phyloP scores from a whole-genome alignment of 2,113 vertebrate genomes.

The Corythoichthys intestinalis region DNA sequence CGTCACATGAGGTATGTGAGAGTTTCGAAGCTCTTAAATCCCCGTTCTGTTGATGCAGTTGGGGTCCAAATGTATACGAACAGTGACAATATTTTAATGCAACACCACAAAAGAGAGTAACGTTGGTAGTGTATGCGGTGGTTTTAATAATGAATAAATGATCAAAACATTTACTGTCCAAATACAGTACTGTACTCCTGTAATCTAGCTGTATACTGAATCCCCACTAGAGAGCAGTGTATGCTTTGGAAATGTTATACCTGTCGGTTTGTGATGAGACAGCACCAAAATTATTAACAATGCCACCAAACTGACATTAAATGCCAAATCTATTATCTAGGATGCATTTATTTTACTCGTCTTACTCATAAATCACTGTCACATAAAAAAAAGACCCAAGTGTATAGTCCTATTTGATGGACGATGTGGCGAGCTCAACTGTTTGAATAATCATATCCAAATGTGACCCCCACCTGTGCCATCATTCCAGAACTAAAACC shows the following conservation, averaged over 20 bases:
- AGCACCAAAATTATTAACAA: background rate
- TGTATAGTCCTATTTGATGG: constrained; percentile 1
- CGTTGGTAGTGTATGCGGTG: background rate
- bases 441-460: constrained; percentile 34
- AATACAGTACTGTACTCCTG: background rate
- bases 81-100: background rate
- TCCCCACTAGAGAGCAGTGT: constrained; percentile 68
- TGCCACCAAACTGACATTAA: constrained; percentile 34
- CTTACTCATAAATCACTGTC: constrained; percentile 11
- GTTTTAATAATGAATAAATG: background rate
- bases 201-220: constrained; percentile 19
- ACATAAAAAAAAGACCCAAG: constrained; percentile 4
- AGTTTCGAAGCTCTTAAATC: constrained; percentile 34
- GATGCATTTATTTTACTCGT: constrained; percentile 23
- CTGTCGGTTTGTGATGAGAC: constrained; percentile 29
- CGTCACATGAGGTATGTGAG: constrained; percentile 31
- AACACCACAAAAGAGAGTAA: background rate
- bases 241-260: constrained; percentile 55
- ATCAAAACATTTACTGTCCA: background rate
- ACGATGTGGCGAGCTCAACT: constrained; percentile 15
- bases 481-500: constrained; percentile 57
- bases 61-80: background rate
- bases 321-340: constrained; percentile 18
- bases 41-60: constrained; percentile 20
- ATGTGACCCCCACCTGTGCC: constrained; percentile 41